Evolutionary conservation across 2,113 vertebrate species (phyloP), one percentile per base, ranked within the genome.

Genomic region (Sakesphorus luctuosus): DNA sequence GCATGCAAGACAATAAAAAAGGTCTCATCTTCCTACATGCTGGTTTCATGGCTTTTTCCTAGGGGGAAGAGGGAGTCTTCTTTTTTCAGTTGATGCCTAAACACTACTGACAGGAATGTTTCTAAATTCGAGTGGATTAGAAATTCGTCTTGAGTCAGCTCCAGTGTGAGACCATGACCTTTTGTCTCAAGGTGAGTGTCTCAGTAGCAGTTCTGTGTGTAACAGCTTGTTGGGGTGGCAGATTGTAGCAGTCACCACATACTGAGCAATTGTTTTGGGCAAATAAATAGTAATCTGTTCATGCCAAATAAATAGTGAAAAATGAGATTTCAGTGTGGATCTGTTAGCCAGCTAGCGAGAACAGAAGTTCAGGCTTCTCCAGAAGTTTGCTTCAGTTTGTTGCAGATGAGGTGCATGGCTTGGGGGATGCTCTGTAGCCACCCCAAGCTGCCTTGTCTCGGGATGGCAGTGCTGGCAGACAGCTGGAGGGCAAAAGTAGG

Each of bases 261-360:
- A 44, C 29, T 6, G 7, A 88, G 65, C 24, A 26, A n/a, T 56
- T 65, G n/a, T n/a, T 95, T 88, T 29, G 71, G 65, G 40, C 50
- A 63, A 73, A 83, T 52, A 79, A 73, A 53, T 40, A 75, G 14
- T 82, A 89, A 93, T 94, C 87, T 91, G 85, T 84, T 96, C 76
- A 52, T 6, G 29, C 81, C 88, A 96, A 92, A 93, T 80, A 89
- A 82, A 50, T 86, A 86, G 46, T 15, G 36, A 58, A 77, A 90
- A 84, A 72, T 35, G 43, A 40, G 81, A 65, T 94, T 85, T 67
- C 79, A 31, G 5, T 9, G 68, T 49, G 63, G 80, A 44, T 92
- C 62, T 94, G 23, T 79, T 72, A 62, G 94, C 59, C 53, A 90
- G 84, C 74, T 85, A 7, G 36, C 25, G 63, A 50, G 71, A 72